Conservation (phyloP, 1,140 invertebrate genomes). For the Acromyrmex echinatior region DNA sequence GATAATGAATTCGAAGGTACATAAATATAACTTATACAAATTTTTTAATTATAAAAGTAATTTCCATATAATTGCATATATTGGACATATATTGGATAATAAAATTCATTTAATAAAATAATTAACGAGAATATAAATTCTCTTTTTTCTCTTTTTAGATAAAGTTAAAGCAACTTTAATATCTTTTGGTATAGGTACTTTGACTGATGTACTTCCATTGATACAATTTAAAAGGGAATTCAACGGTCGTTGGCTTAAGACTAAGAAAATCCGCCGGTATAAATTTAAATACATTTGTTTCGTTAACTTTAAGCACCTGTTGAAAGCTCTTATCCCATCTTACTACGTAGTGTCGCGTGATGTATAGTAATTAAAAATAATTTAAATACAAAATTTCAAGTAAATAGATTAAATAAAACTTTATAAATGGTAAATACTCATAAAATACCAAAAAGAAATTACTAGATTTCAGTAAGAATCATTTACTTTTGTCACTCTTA, state of each 20-base stretch:
- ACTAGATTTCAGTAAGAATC: neutral
- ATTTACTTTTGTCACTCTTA: neutral
- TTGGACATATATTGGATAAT: neutral
- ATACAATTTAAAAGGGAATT: slow-evolving; percentile 18
- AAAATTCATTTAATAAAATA: neutral
- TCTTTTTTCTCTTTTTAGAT: neutral
- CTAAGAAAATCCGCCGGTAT: slow-evolving; percentile 26
- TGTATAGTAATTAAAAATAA: neutral
- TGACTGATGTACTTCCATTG: neutral
- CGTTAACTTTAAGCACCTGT: slow-evolving; percentile 45
- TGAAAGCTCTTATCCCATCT: neutral
- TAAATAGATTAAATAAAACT: neutral
- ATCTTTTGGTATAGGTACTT: neutral
- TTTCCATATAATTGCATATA: neutral
- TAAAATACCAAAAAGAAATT: neutral
- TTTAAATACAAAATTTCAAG: neutral
- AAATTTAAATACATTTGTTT: slow-evolving; percentile 60
- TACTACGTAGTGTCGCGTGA: neutral
- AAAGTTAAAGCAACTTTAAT: neutral
- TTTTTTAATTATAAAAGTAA: neutral
- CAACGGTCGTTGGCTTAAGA: slow-evolving; percentile 33
- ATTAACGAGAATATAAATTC: neutral
- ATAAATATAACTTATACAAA: slow-evolving; percentile 2
- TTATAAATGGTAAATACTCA: neutral
- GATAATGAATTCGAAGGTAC: neutral